Evolutionary conservation across 2,888 invertebrate species (phyloP), one percentile per base, ranked within the genome.

Genomic region (Dasysyrphus albostriatus): DNA sequence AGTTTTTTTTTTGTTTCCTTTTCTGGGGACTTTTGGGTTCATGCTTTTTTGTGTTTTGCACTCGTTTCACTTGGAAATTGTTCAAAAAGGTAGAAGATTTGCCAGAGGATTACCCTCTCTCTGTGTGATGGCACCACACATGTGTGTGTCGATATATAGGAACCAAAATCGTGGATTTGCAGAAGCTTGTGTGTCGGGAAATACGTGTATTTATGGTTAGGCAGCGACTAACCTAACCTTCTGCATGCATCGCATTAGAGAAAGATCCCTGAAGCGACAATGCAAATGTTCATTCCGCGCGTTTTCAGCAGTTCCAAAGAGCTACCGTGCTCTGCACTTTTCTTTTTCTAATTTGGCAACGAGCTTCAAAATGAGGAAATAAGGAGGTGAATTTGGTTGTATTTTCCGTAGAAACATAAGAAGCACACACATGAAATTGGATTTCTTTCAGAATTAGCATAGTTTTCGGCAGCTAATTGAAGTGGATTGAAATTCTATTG

Each of bases 401-500:
- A 59, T 24, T 58, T 79, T 63, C 16, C 42, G 51, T 29, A 42
- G 29, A 16, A 54, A 65, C 49, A 82, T 72, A 70, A 70, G 56
- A 51, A 61, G 42, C 47, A 77, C 51, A 65, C 37, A 83, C 51
- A 49, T 56, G 34, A 67, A 67, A 81, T 65, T 67, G 67, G 49
- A 67, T 73, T 73, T 49, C 76, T 47, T 59, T 24, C 59, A 54
- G 34, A 67, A 69, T 83, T 75, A 78, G 70, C 75, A 79, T 75
- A 79, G 75, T 72, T 87, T 65, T 67, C 70, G 47, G 74, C 49
- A 69, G 72, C 78, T 87, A 83, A 83, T 87, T 87, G 87, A 78
- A 87, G 78, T 87, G 78, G 65, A 87, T 87, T 87, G 78, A 75
- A 87, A 75, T 61, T 83, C 83, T 19, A 72, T 67, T 44, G 69